A percentile compares a stretch with the other conserved stretches of the same genome.
These are phyloP conservation scores for Urechis unicinctus DNA, from an alignment of 2,888 invertebrate genomes.

Conservation along the genomic window DNA sequence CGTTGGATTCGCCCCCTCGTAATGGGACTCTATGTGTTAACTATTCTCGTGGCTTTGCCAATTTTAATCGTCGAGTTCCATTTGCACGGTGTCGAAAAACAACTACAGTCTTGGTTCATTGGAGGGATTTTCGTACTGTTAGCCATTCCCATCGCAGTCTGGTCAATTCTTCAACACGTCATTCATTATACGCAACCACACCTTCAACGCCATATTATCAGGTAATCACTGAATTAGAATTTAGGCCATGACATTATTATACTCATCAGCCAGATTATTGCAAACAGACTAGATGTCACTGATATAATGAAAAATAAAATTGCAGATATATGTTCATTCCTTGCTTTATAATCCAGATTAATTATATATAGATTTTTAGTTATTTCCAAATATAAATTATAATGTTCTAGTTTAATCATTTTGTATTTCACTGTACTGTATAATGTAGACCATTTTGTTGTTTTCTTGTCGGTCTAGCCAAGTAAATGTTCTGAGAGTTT, in stretches of 20 bases:
- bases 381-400: too few species aligned
- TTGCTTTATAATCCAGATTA: too few species aligned
- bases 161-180: constrained; percentile 91
- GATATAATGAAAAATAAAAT: too few species aligned
- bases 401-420: too few species aligned
- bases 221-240: neutral
- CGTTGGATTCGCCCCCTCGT: constrained; percentile 84
- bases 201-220: constrained; percentile 85
- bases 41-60: constrained; percentile 78
- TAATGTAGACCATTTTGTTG: too few species aligned
- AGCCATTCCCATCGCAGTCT: constrained; percentile 84
- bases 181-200: constrained; percentile 87
- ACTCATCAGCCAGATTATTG: constrained; percentile 13
- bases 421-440: too few species aligned
- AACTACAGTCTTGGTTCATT: constrained; percentile 72
- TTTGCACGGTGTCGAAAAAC: constrained; percentile 58
- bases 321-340: neutral
- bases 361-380: too few species aligned
- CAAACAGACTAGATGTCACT: too few species aligned
- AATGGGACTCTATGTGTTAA: constrained; percentile 70
- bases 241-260: constrained; percentile 5
- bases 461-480: too few species aligned
- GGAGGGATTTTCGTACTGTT: constrained; percentile 87
- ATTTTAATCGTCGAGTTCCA: constrained; percentile 74
- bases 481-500: too few species aligned